phyloP scores from a whole-genome alignment of 2,113 vertebrate genomes.

The Thamnaconus septentrionalis region DNA sequence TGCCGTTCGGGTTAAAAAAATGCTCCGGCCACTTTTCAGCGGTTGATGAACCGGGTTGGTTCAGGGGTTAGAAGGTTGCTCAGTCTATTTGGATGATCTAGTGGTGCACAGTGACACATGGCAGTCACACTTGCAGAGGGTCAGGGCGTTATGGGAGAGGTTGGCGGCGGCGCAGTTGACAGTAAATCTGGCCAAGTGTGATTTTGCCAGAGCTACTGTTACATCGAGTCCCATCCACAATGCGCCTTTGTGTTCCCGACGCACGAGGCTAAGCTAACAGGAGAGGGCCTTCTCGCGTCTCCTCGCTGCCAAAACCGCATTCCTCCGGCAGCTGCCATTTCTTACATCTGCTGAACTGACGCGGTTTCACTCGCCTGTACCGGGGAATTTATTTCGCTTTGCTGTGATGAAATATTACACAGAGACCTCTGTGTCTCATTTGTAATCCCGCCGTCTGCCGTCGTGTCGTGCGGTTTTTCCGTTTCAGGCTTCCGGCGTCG shows the following conservation, averaged over 20 bases:
- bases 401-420: constrained; percentile 78
- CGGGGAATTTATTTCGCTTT: constrained; percentile 77
- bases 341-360: constrained; percentile 79
- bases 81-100: too few relatives aligned
- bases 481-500: constrained; percentile 66
- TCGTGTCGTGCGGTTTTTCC: constrained; percentile 59
- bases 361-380: constrained; percentile 71
- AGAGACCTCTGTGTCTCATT: constrained; percentile 64
- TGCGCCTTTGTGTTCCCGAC: constrained; percentile 59
- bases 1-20: too few relatives aligned
- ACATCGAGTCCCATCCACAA: constrained; percentile 47
- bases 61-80: too few relatives aligned
- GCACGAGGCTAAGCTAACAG: constrained; percentile 69
- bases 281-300: constrained; percentile 58
- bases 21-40: too few relatives aligned
- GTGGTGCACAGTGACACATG: too few relatives aligned
- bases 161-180: too few relatives aligned
- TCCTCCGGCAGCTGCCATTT: constrained; percentile 76
- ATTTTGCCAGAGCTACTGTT: too few relatives aligned
- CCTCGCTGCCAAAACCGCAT: constrained; percentile 72
- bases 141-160: too few relatives aligned
- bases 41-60: too few relatives aligned
- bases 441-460: constrained; percentile 65
- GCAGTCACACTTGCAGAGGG: too few relatives aligned
- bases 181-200: too few relatives aligned